Conservation (phyloP, 2,113 vertebrate genomes). For the Connochaetes taurinus region DNA sequence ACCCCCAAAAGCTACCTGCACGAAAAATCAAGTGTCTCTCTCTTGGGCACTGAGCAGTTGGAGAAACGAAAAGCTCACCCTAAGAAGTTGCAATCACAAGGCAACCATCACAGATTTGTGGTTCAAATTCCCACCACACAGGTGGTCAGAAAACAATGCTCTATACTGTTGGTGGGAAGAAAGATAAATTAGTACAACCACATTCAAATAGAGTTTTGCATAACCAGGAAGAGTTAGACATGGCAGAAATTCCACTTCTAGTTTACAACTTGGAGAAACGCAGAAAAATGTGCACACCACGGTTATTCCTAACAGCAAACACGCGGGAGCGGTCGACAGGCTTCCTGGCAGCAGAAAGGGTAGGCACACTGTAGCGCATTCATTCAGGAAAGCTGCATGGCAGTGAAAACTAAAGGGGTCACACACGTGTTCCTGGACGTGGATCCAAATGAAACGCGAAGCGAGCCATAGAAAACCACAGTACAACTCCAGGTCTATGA, state of each 20-base stretch:
- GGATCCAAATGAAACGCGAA: background rate
- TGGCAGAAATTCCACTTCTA: background rate
- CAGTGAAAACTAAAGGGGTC: background rate
- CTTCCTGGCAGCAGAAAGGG: background rate
- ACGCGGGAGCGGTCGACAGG: background rate
- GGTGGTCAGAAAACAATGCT: background rate
- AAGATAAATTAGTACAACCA: background rate
- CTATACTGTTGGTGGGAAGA: background rate
- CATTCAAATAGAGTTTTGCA: background rate
- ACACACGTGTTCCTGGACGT: rapidly evolving
- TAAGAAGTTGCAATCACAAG: background rate
- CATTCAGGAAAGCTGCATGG: background rate
- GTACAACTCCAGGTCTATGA: background rate
- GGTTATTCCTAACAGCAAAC: background rate
- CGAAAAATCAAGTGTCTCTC: background rate
- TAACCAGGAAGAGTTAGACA: background rate
- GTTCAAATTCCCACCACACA: background rate
- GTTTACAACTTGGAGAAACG: background rate
- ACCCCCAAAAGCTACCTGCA: background rate
- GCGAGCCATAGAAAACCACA: background rate
- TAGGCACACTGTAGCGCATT: background rate
- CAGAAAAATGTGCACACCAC: background rate
- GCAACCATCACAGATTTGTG: background rate
- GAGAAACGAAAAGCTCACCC: background rate
- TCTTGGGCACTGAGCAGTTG: background rate